These are phyloP conservation scores for Nipponia nippon DNA, from an alignment of 2,113 vertebrate genomes.

Conservation along the genomic window DNA sequence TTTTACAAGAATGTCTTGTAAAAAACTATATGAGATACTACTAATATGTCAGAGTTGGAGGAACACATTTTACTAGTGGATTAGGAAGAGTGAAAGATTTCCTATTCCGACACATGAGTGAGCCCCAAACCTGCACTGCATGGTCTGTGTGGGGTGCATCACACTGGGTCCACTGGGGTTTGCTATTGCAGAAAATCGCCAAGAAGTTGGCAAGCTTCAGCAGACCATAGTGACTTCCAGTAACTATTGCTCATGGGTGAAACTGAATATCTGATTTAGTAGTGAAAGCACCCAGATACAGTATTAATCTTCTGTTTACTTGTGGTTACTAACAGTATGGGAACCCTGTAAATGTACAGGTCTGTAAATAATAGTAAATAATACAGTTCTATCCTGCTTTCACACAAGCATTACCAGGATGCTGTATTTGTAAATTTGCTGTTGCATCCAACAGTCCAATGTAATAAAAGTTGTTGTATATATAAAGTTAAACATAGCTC, in stretches of 20 bases:
- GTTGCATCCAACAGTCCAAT: not conserved
- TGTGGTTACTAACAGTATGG: not conserved
- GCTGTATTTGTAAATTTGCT: not conserved
- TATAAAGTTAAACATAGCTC: not conserved
- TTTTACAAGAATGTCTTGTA: not conserved
- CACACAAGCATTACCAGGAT: not conserved
- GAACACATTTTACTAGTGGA: not conserved
- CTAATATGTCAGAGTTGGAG: not conserved
- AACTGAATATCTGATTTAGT: not conserved
- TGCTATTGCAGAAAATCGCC: not conserved
- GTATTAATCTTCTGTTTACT: not conserved
- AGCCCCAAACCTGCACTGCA: not conserved
- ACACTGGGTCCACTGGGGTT: not conserved
- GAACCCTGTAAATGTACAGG: not conserved
- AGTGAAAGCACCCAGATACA: not conserved
- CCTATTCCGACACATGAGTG: fast-evolving
- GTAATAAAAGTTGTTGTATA: not conserved
- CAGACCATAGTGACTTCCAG: not conserved
- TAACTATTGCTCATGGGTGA: not conserved
- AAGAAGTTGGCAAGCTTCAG: not conserved
- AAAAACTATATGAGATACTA: not conserved
- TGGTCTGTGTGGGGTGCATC: fast-evolving
- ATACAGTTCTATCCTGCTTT: not conserved
- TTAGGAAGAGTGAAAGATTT: not conserved
- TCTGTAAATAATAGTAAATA: not conserved